A percentile compares a stretch with the other conserved stretches of the same genome.
phyloP scores from a whole-genome alignment of 2,113 vertebrate genomes.

The Grallaria varia region DNA sequence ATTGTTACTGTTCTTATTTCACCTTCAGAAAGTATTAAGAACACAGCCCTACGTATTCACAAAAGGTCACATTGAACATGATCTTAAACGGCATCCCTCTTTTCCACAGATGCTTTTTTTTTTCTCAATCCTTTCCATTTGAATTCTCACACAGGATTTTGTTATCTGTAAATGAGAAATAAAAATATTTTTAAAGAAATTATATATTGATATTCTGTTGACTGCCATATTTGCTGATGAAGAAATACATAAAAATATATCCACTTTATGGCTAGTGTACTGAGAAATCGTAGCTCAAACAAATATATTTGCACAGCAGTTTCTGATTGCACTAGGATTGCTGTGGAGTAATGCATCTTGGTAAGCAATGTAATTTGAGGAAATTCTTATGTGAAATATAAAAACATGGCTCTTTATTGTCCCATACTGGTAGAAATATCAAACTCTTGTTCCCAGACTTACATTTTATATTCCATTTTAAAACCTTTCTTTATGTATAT shows the following conservation, averaged over 20 bases:
- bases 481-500: not conserved
- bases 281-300: not conserved
- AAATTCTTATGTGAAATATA: not conserved
- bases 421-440: not conserved
- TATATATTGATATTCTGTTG: not conserved
- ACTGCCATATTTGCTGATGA: not conserved
- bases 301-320: not conserved
- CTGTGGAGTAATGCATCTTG: not conserved
- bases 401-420: not conserved
- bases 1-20: not conserved
- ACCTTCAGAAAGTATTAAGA: not conserved
- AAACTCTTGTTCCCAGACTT: not conserved
- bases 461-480: not conserved
- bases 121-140: not conserved
- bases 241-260: not conserved
- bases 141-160: not conserved
- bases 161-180: not conserved
- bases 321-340: not conserved
- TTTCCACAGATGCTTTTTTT: not conserved
- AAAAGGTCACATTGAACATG: not conserved
- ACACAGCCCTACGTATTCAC: not conserved
- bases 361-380: not conserved
- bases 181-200: not conserved
- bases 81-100: not conserved
- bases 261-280: not conserved